These are phyloP conservation scores for Xanthia togata DNA, from an alignment of 2,888 invertebrate species.

Conservation along the genomic window DNA sequence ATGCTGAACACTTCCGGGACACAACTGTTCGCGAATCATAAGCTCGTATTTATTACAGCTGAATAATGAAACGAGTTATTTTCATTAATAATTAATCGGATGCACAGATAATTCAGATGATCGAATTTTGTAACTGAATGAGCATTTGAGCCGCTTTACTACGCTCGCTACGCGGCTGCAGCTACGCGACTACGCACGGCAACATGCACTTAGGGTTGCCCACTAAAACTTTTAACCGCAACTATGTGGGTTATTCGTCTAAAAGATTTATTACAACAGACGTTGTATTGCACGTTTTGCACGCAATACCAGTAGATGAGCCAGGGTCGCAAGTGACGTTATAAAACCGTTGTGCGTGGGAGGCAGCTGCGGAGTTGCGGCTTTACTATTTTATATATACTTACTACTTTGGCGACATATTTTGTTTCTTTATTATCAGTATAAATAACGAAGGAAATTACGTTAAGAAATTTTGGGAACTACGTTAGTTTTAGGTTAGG, in stretches of 20 bases:
- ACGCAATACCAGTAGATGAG: slow-evolving; percentile 17
- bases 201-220: slow-evolving; percentile 10
- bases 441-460: slow-evolving; percentile 32
- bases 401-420: slow-evolving; percentile 3
- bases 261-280: slow-evolving; percentile 16
- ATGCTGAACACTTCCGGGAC: slow-evolving; percentile 16
- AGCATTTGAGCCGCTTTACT: background rate
- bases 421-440: slow-evolving; percentile 36
- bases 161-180: slow-evolving; percentile 12
- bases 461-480: slow-evolving; percentile 18
- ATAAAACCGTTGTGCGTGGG: slow-evolving; percentile 40
- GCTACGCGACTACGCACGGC: slow-evolving; percentile 7
- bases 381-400: slow-evolving; percentile 9
- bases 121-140: slow-evolving; percentile 26
- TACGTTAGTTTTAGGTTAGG: slow-evolving; percentile 6
- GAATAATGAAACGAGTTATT: slow-evolving; percentile 38
- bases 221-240: slow-evolving; percentile 10
- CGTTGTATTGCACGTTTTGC: slow-evolving; percentile 8
- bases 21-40: slow-evolving; percentile 26
- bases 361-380: slow-evolving; percentile 38
- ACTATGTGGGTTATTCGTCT: background rate
- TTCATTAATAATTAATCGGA: slow-evolving; percentile 36
- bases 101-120: slow-evolving; percentile 21
- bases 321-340: slow-evolving; percentile 25
- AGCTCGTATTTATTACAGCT: slow-evolving; percentile 41